These are phyloP conservation scores for Ceriagrion tenellum DNA, from an alignment of 2,888 invertebrate genomes.

Conservation along the genomic window DNA sequence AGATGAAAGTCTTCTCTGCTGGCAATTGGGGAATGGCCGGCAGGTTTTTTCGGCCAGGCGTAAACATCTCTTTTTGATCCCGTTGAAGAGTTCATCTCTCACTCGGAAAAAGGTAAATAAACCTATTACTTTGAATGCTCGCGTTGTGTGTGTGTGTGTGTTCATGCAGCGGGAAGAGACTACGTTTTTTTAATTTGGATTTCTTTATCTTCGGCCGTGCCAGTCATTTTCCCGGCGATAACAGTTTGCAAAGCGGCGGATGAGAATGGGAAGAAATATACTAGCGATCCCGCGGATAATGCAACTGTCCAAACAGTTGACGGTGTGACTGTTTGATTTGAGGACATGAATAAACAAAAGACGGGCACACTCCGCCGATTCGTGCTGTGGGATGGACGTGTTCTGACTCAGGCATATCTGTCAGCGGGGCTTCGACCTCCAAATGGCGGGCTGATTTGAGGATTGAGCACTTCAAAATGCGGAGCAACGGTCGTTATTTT, in stretches of 20 bases:
- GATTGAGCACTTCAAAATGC: no score
- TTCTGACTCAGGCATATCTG: no score
- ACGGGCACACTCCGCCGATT: no score
- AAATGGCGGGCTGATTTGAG: no score
- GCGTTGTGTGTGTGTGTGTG: background rate
- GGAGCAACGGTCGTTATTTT: no score
- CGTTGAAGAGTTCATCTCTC: background rate
- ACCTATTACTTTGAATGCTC: background rate
- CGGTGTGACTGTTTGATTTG: no score
- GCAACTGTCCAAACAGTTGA: slow-evolving; percentile 2
- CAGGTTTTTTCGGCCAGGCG: background rate
- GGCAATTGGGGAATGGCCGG: background rate
- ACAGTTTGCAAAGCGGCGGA: background rate
- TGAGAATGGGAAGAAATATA: background rate
- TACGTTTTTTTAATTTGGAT: background rate
- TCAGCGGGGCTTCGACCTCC: no score
- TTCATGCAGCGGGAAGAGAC: background rate
- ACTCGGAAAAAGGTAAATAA: background rate
- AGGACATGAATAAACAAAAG: no score
- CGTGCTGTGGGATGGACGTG: no score
- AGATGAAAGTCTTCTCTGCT: slow-evolving; percentile 7
- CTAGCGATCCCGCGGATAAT: background rate
- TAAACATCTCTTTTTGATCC: background rate
- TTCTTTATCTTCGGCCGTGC: background rate
- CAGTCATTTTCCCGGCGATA: background rate